Percentiles rank a stretch among this genome's conserved stretches.
Evolutionary conservation across 2,888 invertebrate genomes (phyloP).

Genomic region (Trichogramma dendrolimi): DNA sequence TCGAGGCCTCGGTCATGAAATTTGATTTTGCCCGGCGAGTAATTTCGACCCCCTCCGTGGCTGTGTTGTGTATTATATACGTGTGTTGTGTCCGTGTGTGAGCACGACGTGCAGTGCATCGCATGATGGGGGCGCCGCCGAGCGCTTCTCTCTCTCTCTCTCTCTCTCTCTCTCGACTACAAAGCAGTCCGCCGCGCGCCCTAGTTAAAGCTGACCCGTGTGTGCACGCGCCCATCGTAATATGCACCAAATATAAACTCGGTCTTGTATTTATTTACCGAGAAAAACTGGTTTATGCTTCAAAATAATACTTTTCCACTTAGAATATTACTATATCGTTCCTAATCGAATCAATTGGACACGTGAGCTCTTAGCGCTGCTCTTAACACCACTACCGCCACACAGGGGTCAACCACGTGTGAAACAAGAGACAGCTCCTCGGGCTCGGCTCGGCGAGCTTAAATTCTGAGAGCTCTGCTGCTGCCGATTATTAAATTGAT

Average conservation of each 20-base stretch:
- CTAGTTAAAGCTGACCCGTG: conserved; percentile 1
- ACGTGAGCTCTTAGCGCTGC: neutral
- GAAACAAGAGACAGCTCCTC: neutral
- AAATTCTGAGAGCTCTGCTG: conserved; percentile 13
- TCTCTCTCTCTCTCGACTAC: conserved; percentile 19
- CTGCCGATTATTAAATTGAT: conserved; percentile 25
- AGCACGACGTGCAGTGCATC: no score
- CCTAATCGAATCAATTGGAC: no score
- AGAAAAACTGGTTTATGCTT: no score
- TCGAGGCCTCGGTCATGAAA: conserved; percentile 47
- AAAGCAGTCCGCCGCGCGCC: neutral
- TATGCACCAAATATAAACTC: no score
- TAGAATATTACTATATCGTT: no score
- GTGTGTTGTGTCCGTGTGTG: no score
- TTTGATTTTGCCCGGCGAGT: conserved; percentile 50
- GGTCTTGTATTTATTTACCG: no score
- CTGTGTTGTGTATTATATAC: conserved; percentile 36
- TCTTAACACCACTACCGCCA: conserved; percentile 11
- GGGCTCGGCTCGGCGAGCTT: neutral
- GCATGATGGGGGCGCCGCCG: neutral
- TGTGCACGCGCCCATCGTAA: no score
- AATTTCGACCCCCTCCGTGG: conserved; percentile 49
- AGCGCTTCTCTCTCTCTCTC: neutral
- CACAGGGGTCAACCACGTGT: neutral
- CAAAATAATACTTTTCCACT: no score